Conservation (phyloP, 2,888 invertebrate genomes). For the Ormia ochracea region DNA sequence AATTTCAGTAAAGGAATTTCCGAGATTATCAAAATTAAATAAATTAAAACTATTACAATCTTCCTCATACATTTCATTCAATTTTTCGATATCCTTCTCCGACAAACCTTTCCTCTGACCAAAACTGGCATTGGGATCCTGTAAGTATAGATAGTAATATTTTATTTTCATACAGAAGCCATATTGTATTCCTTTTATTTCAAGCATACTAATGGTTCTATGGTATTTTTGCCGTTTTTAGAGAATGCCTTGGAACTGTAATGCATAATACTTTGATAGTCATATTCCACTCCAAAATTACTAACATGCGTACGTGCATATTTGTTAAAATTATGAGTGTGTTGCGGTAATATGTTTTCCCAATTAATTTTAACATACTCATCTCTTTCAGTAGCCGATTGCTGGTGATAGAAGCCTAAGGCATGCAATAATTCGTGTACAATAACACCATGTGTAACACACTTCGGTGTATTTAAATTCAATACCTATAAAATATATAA, state of each 20-base stretch:
- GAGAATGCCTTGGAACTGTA: slow-evolving; percentile 84
- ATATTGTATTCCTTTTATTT: neutral
- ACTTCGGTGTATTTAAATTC: slow-evolving; percentile 79
- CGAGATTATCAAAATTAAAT: slow-evolving; percentile 67
- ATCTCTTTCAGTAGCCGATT: slow-evolving; percentile 87
- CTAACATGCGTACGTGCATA: slow-evolving; percentile 81
- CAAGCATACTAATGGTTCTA: slow-evolving; percentile 78
- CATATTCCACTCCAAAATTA: slow-evolving; percentile 83
- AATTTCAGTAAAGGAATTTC: slow-evolving; percentile 68
- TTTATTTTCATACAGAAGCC: neutral
- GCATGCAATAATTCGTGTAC: slow-evolving; percentile 89
- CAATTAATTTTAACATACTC: slow-evolving; percentile 84
- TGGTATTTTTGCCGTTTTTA: slow-evolving; percentile 82
- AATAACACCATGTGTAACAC: slow-evolving; percentile 81
- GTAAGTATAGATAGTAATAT: slow-evolving; percentile 33
- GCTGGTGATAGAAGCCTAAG: slow-evolving; percentile 90
- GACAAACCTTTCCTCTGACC: slow-evolving; percentile 79
- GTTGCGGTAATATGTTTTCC: slow-evolving; percentile 81
- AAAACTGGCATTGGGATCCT: slow-evolving; percentile 77
- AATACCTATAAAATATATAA: slow-evolving; percentile 73
- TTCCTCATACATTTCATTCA: slow-evolving; percentile 79
- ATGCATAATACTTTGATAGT: slow-evolving; percentile 86
- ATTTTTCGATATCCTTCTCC: slow-evolving; percentile 78
- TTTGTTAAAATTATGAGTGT: slow-evolving; percentile 81
- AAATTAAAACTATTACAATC: slow-evolving; percentile 70